Base-by-base conservation (phyloP, 2,113 vertebrate species). In the Hippocampus barbouri region DNA sequence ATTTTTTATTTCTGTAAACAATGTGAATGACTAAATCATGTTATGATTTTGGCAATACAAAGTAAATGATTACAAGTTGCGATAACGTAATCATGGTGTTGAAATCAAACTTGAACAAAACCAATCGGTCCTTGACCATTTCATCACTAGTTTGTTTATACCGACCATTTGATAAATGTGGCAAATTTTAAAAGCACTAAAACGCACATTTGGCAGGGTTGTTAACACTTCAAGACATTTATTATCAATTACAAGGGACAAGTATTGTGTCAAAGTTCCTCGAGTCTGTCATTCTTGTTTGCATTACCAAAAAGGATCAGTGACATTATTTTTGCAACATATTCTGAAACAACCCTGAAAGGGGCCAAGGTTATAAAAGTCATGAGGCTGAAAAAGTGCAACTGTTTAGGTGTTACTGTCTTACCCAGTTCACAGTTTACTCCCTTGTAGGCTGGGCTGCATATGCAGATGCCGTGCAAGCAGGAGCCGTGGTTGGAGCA, bases 401-500 rank as follows among this genome's bases (percentile, higher is more conserved):
- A 47, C 14, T 14, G 14, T 27, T 10, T 14, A n/a, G 18, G 21
- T 21, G 12, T 27, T n/a, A 43, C 30, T 0, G 12, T 69, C 93
- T 81, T 80, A 96, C 97, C 97, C 95, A 96, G 94, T 64, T 98
- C 95, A 57, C 97, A 98, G 83, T 96, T 96, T 73, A 94, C 93
- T 78, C 97, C 97, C 90, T 96, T 97, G 89, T 98, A 98, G 72
- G 96, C 95, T 0, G 95, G 94, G 49, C 93, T 92, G 64, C 97
- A 98, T 79, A 96, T 95, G 88, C 97, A 98, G 72, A 96, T 83
- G 0, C 97, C 97, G 91, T 95, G 95, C 86, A 97, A 94, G 78
- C 97, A 98, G 68, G 94, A 93, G 47, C 97, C 97, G 0, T 98
- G 97, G 80, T 96, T 96, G 84, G 94, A 96, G 91, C 97, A 98